phyloP scores from a whole-genome alignment of 1,140 invertebrate species.

The Steinernema khuongi region DNA sequence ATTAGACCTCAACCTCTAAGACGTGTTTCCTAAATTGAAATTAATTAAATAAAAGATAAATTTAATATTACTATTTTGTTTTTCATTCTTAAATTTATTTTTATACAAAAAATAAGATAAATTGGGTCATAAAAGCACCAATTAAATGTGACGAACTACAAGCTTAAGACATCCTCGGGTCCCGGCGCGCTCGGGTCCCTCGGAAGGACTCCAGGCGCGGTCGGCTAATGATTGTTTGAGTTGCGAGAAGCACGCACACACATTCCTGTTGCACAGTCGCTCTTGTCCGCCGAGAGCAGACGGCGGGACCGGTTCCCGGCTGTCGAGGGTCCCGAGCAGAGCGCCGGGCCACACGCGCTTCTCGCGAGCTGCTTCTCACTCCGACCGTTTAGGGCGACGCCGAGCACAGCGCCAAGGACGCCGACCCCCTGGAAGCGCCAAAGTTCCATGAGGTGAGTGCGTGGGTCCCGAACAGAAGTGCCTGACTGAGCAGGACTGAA shows the following conservation, averaged over 20 bases:
- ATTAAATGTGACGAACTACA: too few relatives aligned
- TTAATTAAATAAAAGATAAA: too few relatives aligned
- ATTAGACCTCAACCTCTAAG: too few relatives aligned
- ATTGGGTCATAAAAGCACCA: too few relatives aligned
- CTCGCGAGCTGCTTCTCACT: too few relatives aligned
- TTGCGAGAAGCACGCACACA: not conserved
- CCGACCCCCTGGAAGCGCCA: not conserved
- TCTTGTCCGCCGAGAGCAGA: slow-evolving; percentile 1
- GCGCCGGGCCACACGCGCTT: too few relatives aligned
- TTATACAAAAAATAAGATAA: too few relatives aligned
- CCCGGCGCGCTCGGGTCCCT: not conserved
- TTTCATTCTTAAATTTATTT: too few relatives aligned
- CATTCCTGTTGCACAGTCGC: slow-evolving; percentile 11
- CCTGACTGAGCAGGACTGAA: slow-evolving; percentile 10
- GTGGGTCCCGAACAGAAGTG: not conserved
- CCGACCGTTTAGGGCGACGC: not conserved
- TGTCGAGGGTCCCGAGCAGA: not conserved
- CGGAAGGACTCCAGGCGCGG: not conserved
- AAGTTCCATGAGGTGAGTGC: not conserved
- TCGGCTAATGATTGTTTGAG: slow-evolving; percentile 10
- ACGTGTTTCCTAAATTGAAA: too few relatives aligned
- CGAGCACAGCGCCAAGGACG: not conserved
- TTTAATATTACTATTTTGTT: too few relatives aligned
- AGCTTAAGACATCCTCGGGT: too few relatives aligned
- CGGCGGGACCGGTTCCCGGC: not conserved